Percentiles rank a stretch among this genome's conserved stretches.
These are phyloP conservation scores for Corythornis madagascariensis DNA, from an alignment of 2,113 vertebrate species.

Conservation along the genomic window DNA sequence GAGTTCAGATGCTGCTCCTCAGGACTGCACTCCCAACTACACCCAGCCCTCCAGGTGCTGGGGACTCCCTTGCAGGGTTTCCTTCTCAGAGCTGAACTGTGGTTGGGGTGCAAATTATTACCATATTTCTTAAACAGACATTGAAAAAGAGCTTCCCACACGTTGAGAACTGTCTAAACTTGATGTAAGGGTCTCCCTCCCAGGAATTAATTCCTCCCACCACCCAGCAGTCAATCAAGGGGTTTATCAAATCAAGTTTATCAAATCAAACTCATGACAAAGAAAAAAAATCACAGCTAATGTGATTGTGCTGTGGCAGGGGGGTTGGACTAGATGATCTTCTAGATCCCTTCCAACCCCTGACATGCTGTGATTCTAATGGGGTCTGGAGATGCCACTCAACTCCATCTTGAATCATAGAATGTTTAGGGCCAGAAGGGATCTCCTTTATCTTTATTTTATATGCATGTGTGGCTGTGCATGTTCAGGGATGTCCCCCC, in stretches of 20 bases:
- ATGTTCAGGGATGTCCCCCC: not conserved
- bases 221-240: not conserved
- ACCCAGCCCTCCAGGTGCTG: not conserved
- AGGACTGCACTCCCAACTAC: not conserved
- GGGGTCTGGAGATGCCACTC: constrained; percentile 28
- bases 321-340: no score
- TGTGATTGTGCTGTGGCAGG: no score
- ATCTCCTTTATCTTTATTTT: not conserved
- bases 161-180: not conserved
- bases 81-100: not conserved
- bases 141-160: not conserved
- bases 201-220: not conserved
- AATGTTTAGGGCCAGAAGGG: no score
- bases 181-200: not conserved
- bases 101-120: not conserved
- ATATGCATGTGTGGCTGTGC: not conserved
- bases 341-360: no score
- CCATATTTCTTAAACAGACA: not conserved
- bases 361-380: not conserved
- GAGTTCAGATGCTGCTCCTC: not conserved
- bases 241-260: not conserved
- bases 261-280: constrained; percentile 23
- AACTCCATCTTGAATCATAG: not conserved
- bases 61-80: not conserved
- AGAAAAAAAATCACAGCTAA: not conserved